Conservation (phyloP, 2,888 invertebrate species). For the Synanthedon myopaeformis region DNA sequence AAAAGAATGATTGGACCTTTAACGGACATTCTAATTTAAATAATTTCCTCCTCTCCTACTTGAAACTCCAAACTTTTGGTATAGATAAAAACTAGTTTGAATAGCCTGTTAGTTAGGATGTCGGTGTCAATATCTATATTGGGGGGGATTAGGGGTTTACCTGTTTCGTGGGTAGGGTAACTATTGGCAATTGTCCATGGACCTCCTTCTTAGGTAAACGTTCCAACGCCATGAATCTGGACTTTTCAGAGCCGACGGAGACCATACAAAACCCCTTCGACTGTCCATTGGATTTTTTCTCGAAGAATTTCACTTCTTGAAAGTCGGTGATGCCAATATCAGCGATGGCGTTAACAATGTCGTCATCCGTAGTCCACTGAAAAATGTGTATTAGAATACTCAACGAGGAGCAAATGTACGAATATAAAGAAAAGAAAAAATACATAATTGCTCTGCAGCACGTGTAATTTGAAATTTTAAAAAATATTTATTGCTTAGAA, state of each 20-base stretch:
- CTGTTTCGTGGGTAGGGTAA: conserved; percentile 95
- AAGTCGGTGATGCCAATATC: conserved; percentile 93
- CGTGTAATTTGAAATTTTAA: neutral
- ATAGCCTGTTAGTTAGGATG: neutral
- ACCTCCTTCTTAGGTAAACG: conserved; percentile 94
- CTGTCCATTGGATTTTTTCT: conserved; percentile 98
- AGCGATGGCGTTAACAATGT: conserved; percentile 90
- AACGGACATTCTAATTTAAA: too few relatives aligned
- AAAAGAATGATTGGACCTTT: too few relatives aligned
- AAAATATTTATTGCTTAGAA: neutral
- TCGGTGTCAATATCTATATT: neutral
- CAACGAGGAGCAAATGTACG: conserved; percentile 11
- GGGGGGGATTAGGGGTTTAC: conserved; percentile 35
- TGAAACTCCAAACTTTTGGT: too few relatives aligned
- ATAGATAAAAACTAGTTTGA: too few relatives aligned
- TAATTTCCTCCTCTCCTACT: too few relatives aligned
- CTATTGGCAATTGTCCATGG: conserved; percentile 95
- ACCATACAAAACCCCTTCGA: conserved; percentile 98
- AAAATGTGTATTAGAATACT: conserved; percentile 37
- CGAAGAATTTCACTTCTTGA: conserved; percentile 98
- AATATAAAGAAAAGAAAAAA: conserved; percentile 12
- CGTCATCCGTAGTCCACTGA: conserved; percentile 98
- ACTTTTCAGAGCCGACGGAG: conserved; percentile 91
- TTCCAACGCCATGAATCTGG: conserved; percentile 90
- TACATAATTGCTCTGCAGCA: conserved; percentile 8